These are phyloP conservation scores for Drosophila quinaria DNA, from an alignment of 2,888 invertebrate species.

Conservation along the genomic window DNA sequence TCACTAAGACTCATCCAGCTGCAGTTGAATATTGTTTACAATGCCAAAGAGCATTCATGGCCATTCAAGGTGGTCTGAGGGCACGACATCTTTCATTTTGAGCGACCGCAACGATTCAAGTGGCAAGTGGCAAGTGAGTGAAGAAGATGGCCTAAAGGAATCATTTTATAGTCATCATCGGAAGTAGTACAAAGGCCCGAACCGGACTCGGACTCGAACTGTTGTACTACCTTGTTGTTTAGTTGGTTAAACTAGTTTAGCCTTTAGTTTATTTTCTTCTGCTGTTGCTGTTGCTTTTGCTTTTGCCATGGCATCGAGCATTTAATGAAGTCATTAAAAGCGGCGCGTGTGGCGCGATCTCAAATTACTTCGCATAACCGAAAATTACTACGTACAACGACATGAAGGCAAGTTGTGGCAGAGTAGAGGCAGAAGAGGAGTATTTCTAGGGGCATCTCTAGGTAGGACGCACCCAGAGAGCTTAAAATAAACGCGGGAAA, in stretches of 20 bases:
- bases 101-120: conserved; percentile 13
- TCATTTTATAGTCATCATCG: conserved; percentile 77
- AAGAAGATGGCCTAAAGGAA: conserved; percentile 68
- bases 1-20: background rate
- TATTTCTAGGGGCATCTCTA: conserved; percentile 11
- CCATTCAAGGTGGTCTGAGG: conserved; percentile 50
- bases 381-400: conserved; percentile 79
- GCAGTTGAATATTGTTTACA: background rate
- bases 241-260: conserved; percentile 34
- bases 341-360: conserved; percentile 85
- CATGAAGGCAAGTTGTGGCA: conserved; percentile 35
- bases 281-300: conserved; percentile 12
- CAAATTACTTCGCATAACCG: conserved; percentile 83
- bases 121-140: conserved; percentile 19
- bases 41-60: conserved; percentile 23
- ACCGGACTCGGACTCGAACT: conserved; percentile 8
- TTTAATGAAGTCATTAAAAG: conserved; percentile 85
- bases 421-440: background rate
- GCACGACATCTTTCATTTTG: conserved; percentile 49
- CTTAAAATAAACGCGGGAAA: conserved; percentile 61
- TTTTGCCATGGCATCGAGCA: conserved; percentile 43
- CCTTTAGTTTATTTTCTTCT: conserved; percentile 8
- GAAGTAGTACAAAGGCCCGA: conserved; percentile 59
- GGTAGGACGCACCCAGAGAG: conserved; percentile 51
- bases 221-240: conserved; percentile 19